These are phyloP conservation scores for Archivesica marissinica DNA, from an alignment of 1,140 invertebrate genomes.

Conservation along the genomic window DNA sequence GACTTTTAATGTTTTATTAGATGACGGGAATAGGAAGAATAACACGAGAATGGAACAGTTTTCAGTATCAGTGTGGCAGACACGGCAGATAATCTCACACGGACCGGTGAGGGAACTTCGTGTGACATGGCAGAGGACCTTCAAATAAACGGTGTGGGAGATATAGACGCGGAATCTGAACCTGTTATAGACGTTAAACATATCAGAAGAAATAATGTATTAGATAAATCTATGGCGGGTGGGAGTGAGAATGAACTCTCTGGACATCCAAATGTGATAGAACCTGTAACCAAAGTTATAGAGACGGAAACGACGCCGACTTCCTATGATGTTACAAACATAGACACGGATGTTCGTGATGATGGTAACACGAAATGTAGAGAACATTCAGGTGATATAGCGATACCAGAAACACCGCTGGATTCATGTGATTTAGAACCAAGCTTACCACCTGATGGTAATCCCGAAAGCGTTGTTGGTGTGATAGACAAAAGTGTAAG, in stretches of 20 bases:
- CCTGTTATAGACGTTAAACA: neutral
- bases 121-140: neutral
- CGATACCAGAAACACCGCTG: too few relatives aligned
- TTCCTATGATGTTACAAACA: too few relatives aligned
- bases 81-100: neutral
- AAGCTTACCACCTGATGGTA: too few relatives aligned
- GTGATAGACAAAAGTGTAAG: too few relatives aligned
- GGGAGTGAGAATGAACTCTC: neutral
- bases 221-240: too few relatives aligned
- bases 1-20: neutral
- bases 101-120: neutral
- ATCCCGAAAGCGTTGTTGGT: too few relatives aligned
- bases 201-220: neutral
- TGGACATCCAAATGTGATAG: neutral
- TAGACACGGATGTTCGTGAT: too few relatives aligned
- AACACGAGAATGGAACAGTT: neutral
- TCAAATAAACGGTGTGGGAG: neutral
- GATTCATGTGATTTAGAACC: too few relatives aligned
- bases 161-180: slow-evolving; percentile 9
- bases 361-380: too few relatives aligned
- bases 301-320: neutral
- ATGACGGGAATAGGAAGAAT: neutral
- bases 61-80: neutral
- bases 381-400: too few relatives aligned
- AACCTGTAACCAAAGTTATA: neutral